phyloP scores from a whole-genome alignment of 30 jellyfish, hydroid and myxozoan species.

The Pseudorhiza aurosa region DNA sequence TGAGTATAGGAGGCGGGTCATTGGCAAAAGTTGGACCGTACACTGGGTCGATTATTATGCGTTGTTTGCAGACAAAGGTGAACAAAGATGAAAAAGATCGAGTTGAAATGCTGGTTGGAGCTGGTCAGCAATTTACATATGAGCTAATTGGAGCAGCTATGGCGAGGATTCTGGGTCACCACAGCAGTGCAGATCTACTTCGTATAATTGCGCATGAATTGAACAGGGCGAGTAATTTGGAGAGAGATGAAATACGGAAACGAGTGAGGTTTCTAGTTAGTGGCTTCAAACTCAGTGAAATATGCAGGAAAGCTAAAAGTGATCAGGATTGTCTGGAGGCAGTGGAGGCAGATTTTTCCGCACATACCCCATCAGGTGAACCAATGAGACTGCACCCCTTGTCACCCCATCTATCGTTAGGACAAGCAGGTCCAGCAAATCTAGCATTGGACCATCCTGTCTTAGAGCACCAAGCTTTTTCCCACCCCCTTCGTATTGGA shows the following conservation, averaged over 20 bases:
- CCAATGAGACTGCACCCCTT: slow-evolving; percentile 1
- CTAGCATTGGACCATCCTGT: slow-evolving; percentile 1
- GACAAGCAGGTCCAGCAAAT: no score
- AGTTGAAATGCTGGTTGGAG: slow-evolving; percentile 45
- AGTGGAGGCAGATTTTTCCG: slow-evolving; percentile 64
- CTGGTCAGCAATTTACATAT: slow-evolving; percentile 60
- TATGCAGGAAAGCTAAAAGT: slow-evolving; percentile 46
- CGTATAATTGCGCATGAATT: slow-evolving; percentile 67
- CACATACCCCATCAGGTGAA: slow-evolving; percentile 47
- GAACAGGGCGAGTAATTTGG: slow-evolving; percentile 55
- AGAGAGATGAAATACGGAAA: slow-evolving; percentile 61
- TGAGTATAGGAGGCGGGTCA: slow-evolving; percentile 61
- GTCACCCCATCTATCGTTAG: background rate
- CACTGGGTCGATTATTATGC: slow-evolving; percentile 49
- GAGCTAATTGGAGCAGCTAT: slow-evolving; percentile 60
- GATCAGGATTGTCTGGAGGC: slow-evolving; percentile 73
- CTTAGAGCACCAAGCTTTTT: slow-evolving; percentile 2
- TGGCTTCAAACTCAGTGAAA: slow-evolving; percentile 62
- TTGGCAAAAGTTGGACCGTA: slow-evolving; percentile 69
- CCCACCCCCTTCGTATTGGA: slow-evolving; percentile 2
- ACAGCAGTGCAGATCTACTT: slow-evolving; percentile 68
- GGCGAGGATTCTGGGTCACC: slow-evolving; percentile 66
- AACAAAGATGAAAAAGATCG: slow-evolving; percentile 54
- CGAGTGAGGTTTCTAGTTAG: slow-evolving; percentile 66
- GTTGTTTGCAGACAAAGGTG: slow-evolving; percentile 40